Evolutionary conservation across 2,888 invertebrate genomes (phyloP), one percentile per base, ranked within the genome.

Genomic region (Coenonympha glycerion): DNA sequence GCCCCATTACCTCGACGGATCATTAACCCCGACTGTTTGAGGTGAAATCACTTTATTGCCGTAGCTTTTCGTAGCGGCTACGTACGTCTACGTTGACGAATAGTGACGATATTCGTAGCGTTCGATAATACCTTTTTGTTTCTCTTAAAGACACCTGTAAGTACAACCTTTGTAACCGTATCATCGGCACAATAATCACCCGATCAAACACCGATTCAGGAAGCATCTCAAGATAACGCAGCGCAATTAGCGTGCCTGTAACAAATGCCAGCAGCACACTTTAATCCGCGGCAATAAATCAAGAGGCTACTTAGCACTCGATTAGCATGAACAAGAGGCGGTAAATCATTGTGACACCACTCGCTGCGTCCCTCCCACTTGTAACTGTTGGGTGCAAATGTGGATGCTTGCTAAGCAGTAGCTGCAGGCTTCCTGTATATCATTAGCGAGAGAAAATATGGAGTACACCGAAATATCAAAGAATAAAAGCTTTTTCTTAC

Each of bases 261-360:
- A 45, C 45, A 45, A 45, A 45, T 26, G 45, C 45, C 22, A 24
- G n/a, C 34, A 34, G 18, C 45, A 69, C 65, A 71, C 66, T 69
- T 70, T 66, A 69, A 71, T 66, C 68, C 64, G 52, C 24, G 55
- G 53, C 58, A 55, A 66, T 70, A 69, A 71, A 70, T 70, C 70
- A 63, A 58, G 57, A 54, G 47, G 59, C 61, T 62, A 60, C 60
- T 68, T 67, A 68, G 63, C 58, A 59, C 58, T 61, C 81, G 81
- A 85, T 85, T 85, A 85, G 82, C 84, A 85, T 85, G 61, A 76
- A 81, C 81, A 82, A 83, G 83, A 72, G 76, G 60, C 65, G 56
- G 73, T 84, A 78, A 70, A 68, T 65, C 70, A 67, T 64, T 61
- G 63, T 63, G 66, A 62, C 67, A 62, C 60, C 47, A n/a, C n/a